These are phyloP conservation scores for Mastomys coucha DNA, from an alignment of 2,113 vertebrate genomes.

Conservation along the genomic window DNA sequence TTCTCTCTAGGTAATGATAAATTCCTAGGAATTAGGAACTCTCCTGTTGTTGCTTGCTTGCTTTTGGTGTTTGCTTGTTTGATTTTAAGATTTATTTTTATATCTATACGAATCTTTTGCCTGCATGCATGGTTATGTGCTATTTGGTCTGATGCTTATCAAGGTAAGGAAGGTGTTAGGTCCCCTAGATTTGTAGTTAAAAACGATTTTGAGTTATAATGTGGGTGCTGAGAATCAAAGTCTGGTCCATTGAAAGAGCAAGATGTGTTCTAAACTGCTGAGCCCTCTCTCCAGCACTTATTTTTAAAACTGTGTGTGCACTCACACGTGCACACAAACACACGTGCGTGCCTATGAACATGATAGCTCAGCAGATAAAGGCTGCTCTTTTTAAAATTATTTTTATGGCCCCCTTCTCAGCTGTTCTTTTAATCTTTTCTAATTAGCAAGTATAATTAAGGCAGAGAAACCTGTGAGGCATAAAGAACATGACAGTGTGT, in stretches of 20 bases:
- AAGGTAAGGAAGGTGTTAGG: neutral
- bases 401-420: neutral
- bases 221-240: neutral
- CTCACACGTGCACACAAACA: no score
- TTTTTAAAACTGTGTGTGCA: neutral
- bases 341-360: neutral
- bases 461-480: neutral
- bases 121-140: neutral
- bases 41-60: neutral
- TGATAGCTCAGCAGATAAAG: neutral
- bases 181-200: neutral
- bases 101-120: neutral
- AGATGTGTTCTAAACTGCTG: neutral
- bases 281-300: neutral
- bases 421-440: neutral
- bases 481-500: neutral
- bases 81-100: neutral
- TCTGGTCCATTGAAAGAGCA: neutral
- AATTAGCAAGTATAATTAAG: neutral
- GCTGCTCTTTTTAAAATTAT: neutral
- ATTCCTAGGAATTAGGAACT: conserved; percentile 23
- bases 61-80: neutral
- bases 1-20: neutral
- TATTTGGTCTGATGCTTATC: neutral
- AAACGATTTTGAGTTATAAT: neutral